phyloP scores from a whole-genome alignment of 2,888 invertebrate genomes.

The Caenorhabditis angaria region DNA sequence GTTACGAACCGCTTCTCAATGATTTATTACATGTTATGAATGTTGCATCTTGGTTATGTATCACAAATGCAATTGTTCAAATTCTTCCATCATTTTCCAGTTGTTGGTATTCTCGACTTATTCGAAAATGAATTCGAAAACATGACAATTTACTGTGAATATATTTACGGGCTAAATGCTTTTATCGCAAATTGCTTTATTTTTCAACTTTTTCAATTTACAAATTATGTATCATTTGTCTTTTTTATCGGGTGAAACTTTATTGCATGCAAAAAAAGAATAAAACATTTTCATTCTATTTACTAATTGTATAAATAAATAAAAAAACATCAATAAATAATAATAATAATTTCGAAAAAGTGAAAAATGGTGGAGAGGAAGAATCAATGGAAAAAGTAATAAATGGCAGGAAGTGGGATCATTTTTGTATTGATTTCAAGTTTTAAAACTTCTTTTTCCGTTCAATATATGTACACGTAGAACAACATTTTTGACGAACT shows the following conservation, averaged over 20 bases:
- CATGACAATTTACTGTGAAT: background rate
- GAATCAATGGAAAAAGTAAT: too few species aligned
- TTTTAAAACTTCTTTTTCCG: background rate
- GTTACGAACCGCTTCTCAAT: slow-evolving; percentile 63
- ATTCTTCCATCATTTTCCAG: slow-evolving; percentile 65
- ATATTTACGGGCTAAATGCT: background rate
- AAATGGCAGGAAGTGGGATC: too few species aligned
- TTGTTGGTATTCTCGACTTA: slow-evolving; percentile 64
- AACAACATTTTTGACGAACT: slow-evolving; percentile 64
- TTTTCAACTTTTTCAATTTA: background rate
- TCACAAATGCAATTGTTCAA: slow-evolving; percentile 63
- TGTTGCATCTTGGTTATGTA: slow-evolving; percentile 67
- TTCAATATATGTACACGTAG: slow-evolving; percentile 56
- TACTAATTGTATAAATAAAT: too few species aligned
- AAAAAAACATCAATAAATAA: too few species aligned
- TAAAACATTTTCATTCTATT: too few species aligned
- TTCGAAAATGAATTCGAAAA: slow-evolving; percentile 57
- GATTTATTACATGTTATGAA: slow-evolving; percentile 67
- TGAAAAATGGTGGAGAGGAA: too few species aligned
- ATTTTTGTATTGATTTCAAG: too few species aligned
- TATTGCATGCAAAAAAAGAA: too few species aligned
- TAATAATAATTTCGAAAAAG: too few species aligned
- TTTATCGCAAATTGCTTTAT: background rate
- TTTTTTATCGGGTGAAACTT: too few species aligned
- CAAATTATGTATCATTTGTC: too few species aligned